Conservation (phyloP, 2,888 invertebrate species). For the Neoaliturus tenellus region DNA sequence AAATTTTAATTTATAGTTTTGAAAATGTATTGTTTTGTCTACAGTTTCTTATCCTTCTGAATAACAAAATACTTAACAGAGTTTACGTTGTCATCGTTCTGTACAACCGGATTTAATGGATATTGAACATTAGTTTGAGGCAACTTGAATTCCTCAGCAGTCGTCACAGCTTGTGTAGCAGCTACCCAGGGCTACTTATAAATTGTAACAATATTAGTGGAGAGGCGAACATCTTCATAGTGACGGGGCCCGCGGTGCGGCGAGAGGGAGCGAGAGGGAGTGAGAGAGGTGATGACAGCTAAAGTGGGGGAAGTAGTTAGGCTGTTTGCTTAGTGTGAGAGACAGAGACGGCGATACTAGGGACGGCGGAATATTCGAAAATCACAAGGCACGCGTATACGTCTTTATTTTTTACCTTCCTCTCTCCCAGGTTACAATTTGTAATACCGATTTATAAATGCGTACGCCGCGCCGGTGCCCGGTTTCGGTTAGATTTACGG, state of each 20-base stretch:
- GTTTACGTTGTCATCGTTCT: too few species aligned
- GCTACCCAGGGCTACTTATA: slow-evolving; percentile 35
- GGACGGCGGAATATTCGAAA: slow-evolving; percentile 53
- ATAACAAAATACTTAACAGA: too few species aligned
- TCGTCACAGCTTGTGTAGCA: too few species aligned
- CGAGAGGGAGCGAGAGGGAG: slow-evolving; percentile 28
- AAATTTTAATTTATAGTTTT: too few species aligned
- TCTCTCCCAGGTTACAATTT: slow-evolving; percentile 59
- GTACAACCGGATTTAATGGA: too few species aligned
- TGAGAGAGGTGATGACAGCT: slow-evolving; percentile 51
- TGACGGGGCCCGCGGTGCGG: slow-evolving; percentile 41
- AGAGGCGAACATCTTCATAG: slow-evolving; percentile 47
- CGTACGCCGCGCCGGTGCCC: slow-evolving; percentile 50
- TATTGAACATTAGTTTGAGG: too few species aligned
- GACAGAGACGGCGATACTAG: slow-evolving; percentile 36
- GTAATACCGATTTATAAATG: slow-evolving; percentile 63
- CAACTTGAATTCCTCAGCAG: too few species aligned
- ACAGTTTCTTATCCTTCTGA: too few species aligned
- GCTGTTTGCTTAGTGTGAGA: slow-evolving; percentile 47
- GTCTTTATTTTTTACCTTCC: slow-evolving; percentile 55
- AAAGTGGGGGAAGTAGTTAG: slow-evolving; percentile 53
- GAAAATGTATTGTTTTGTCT: too few species aligned
- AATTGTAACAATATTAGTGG: slow-evolving; percentile 51
- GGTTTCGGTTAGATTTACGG: slow-evolving; percentile 27
- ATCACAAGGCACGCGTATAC: slow-evolving; percentile 54